A percentile compares a stretch with the other conserved stretches of the same genome.
Conservation (phyloP, 53 echinoderm and acorn worm species). For the Crossaster papposus region DNA sequence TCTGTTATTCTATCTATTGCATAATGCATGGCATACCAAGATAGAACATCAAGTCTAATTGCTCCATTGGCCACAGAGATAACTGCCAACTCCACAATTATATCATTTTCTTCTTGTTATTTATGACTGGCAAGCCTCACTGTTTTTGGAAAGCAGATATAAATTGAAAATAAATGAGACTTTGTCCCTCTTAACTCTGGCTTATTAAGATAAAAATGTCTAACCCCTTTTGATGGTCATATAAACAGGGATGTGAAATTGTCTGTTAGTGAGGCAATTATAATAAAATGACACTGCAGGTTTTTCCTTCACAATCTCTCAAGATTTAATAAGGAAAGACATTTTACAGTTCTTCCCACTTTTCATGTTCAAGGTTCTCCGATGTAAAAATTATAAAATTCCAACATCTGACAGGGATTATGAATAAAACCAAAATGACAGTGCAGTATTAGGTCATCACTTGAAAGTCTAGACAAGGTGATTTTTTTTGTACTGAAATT, state of each 20-base stretch:
- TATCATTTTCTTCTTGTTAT: background rate
- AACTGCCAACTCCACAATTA: slow-evolving; percentile 6
- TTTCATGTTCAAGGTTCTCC: background rate
- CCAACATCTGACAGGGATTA: no score
- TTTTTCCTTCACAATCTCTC: background rate
- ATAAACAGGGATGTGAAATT: background rate
- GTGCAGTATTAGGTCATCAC: no score
- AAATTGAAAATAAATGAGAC: slow-evolving; percentile 19
- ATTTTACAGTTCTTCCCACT: background rate
- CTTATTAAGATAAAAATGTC: slow-evolving; percentile 44
- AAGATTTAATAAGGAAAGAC: background rate
- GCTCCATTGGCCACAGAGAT: slow-evolving; percentile 7
- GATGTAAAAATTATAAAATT: background rate
- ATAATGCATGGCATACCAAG: slow-evolving; percentile 54
- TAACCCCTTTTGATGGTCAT: background rate
- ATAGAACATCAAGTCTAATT: slow-evolving; percentile 29
- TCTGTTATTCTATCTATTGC: slow-evolving; percentile 45
- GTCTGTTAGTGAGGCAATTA: background rate
- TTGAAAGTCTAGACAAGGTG: no score
- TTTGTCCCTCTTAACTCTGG: slow-evolving; percentile 27
- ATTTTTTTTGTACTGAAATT: no score
- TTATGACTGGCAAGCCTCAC: background rate
- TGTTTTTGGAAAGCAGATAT: background rate
- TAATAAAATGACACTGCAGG: background rate
- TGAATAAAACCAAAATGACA: no score